Evolutionary conservation across 2,888 invertebrate species (phyloP), one percentile per base, ranked within the genome.

Genomic region (Drosophila nigricruria): DNA sequence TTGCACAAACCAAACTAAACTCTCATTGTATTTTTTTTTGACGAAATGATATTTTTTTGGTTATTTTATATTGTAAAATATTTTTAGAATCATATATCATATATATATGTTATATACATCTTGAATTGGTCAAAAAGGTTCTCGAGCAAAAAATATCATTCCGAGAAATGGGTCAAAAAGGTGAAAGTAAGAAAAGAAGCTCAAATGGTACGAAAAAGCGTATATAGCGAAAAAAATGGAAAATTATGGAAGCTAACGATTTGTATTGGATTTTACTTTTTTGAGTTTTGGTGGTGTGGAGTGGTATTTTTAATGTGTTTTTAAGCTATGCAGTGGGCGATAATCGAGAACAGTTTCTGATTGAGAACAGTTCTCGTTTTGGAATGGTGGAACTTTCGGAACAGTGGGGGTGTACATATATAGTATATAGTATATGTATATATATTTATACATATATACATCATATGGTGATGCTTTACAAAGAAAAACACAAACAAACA

Each of bases 111-210:
- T 16, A 16, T 27, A 10, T 56, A 67, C 77, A 54, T 68, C 52
- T 72, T 64, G 66, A 73, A 57, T 70, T 56, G 67, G 57, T 73
- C 59, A 79, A 89, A 88, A 83, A 91, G 90, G 88, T 92, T 89
- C 90, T 73, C 74, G 79, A 81, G 88, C 88, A 89, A 92, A 92
- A 92, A 92, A 93, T 92, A 92, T 93, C 92, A 92, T 93, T 93
- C 91, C 93, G 91, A 92, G 89, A 90, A 92, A 91, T 92, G 91
- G 91, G 91, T 90, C 91, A 87, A 81, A 73, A 62, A 71, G 67
- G 67, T 69, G 62, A 69, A 53, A 49, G 36, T 52, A 52, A 54
- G 30, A 43, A 62, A 52, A 54, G 30, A 43, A 62, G 74, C 34
- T 58, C 8, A 60, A 72, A 70, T 66, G 32, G 25, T 42, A 43